A percentile compares a stretch with the other conserved stretches of the same genome.
Evolutionary conservation across 2,888 invertebrate genomes (phyloP).

Genomic region (Nomada flava): DNA sequence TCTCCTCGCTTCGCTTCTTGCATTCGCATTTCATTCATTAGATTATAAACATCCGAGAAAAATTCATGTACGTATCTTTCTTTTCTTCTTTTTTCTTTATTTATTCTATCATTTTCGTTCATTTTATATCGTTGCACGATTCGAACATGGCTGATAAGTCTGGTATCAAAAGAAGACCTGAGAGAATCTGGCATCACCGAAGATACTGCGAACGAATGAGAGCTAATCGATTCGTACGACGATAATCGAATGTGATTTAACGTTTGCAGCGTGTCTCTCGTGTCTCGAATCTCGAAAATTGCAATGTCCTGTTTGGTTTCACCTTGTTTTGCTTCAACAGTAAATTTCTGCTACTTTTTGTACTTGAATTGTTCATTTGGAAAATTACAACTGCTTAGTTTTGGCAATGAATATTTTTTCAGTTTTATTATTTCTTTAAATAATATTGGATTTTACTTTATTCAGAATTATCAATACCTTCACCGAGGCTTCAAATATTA

Average conservation of each 20-base stretch:
- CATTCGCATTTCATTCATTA: neutral
- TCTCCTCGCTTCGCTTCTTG: neutral
- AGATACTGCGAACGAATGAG: conserved; percentile 28
- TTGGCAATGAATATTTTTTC: too few relatives aligned
- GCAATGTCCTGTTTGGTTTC: too few relatives aligned
- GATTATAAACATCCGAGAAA: conserved; percentile 56
- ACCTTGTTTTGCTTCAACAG: too few relatives aligned
- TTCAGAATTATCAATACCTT: too few relatives aligned
- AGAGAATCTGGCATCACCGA: conserved; percentile 58
- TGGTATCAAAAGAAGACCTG: conserved; percentile 41
- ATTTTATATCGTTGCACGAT: neutral
- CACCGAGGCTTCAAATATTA: too few relatives aligned
- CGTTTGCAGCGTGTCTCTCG: neutral
- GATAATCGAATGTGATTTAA: conserved; percentile 22
- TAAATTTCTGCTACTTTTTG: too few relatives aligned
- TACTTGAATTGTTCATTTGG: too few relatives aligned
- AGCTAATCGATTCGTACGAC: conserved; percentile 32
- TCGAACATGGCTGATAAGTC: conserved; percentile 6
- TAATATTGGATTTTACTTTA: too few relatives aligned
- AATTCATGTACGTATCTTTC: neutral
- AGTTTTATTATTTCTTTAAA: too few relatives aligned
- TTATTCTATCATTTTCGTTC: neutral
- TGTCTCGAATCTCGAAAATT: neutral
- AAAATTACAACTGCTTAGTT: too few relatives aligned
- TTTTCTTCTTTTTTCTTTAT: neutral